These are phyloP conservation scores for Lateolabrax maculatus DNA, from an alignment of 2,797 vertebrate genomes.

Conservation along the genomic window DNA sequence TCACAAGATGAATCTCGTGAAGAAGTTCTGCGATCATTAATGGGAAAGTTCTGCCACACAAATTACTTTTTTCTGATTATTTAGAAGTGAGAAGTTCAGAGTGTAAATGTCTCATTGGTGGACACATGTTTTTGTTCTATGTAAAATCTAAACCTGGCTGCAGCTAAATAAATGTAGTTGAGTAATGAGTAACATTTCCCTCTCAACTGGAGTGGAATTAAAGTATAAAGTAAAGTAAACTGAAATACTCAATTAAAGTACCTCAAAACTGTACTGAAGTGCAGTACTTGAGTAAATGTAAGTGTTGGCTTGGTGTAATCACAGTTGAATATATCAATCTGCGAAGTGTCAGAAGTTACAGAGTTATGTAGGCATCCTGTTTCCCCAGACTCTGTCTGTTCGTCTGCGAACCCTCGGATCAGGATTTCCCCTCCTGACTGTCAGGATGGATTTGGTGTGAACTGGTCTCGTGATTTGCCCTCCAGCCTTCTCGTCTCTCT, in stretches of 20 bases:
- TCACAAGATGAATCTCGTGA: background rate
- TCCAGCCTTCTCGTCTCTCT: constrained; percentile 12
- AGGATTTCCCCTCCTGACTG: constrained; percentile 15
- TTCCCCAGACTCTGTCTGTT: background rate
- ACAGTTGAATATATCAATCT: no score
- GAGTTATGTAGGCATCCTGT: no score
- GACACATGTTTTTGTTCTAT: background rate
- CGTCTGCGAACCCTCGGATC: background rate
- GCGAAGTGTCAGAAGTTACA: background rate
- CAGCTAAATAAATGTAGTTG: background rate
- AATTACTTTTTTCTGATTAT: background rate
- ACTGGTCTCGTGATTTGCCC: background rate
- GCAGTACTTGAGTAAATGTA: background rate
- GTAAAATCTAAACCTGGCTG: background rate
- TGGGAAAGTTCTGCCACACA: no score
- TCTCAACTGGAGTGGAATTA: background rate
- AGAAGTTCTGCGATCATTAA: background rate
- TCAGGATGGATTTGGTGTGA: constrained; percentile 35
- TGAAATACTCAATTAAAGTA: background rate
- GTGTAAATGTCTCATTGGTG: background rate
- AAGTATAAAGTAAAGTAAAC: no score
- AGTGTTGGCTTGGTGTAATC: no score
- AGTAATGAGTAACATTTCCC: background rate
- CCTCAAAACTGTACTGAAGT: background rate
- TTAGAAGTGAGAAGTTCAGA: background rate